phyloP scores from a whole-genome alignment of 2,797 vertebrate species.

The Paramormyrops hopkinsi region DNA sequence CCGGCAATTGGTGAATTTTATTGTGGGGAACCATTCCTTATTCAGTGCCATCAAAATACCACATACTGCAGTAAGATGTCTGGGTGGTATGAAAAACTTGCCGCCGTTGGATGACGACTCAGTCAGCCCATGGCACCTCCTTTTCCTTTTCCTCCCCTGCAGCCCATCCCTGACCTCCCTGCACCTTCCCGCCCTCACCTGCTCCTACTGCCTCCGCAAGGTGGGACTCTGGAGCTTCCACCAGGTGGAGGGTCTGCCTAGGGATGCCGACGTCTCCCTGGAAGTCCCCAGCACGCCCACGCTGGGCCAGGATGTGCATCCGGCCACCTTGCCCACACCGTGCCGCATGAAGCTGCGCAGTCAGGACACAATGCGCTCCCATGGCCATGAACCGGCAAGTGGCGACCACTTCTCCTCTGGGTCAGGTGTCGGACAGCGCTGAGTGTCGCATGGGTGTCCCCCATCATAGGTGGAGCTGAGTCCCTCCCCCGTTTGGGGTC shows the following conservation, averaged over 20 bases:
- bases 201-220: slow-evolving; percentile 83
- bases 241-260: slow-evolving; percentile 66
- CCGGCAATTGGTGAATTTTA: neutral
- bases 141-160: neutral
- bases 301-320: slow-evolving; percentile 35
- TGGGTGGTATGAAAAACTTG: neutral
- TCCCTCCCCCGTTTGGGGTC: slow-evolving; percentile 50
- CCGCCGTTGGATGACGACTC: neutral
- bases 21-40: neutral
- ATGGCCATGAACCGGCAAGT: slow-evolving; percentile 49
- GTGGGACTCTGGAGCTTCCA: slow-evolving; percentile 89
- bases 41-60: neutral
- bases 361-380: slow-evolving; percentile 63
- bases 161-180: slow-evolving; percentile 3
- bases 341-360: slow-evolving; percentile 84
- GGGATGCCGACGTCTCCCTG: slow-evolving; percentile 52
- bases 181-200: slow-evolving; percentile 66
- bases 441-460: neutral
- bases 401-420: neutral
- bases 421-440: neutral
- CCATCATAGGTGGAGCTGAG: slow-evolving; percentile 63
- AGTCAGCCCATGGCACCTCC: neutral
- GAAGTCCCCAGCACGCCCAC: slow-evolving; percentile 23
- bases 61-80: neutral
- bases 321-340: slow-evolving; percentile 55